Evolutionary conservation across 1,140 invertebrate species (phyloP), one percentile per base, ranked within the genome.

Genomic region (Monomorium pharaonis): DNA sequence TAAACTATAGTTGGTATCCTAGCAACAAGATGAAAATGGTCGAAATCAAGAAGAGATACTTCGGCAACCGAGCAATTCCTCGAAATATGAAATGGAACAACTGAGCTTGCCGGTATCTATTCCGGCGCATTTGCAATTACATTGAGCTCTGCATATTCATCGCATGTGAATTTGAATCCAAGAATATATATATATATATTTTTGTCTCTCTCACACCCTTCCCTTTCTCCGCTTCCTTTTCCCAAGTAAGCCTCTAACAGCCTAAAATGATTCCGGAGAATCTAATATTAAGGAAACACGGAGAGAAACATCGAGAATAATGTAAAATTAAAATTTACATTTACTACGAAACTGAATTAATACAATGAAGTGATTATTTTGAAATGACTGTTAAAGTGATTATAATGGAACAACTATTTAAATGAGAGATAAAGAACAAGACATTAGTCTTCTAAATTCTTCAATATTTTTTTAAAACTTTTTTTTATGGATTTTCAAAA

Each of bases 11-110:
- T 27, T 7, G 12, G 76, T 86, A 81, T 81, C 86, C 51, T 65
- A 74, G 86, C 75, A 86, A 80, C 84, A 86, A 86, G 85, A 81
- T 51, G 86, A 88, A 81, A 63, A 86, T 67, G 56, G 21, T 72
- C 30, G 47, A 47, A 85, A 56, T 60, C 63, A 67, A 58, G 30
- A 21, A 77, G 58, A 54, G 56, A 51, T 62, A 10, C 54, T 69
- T 21, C 14, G 30, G 69, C 49, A 42, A 24, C 14, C 12, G 21
- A 14, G 10, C 33, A 14, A 49, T 44, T 83, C 9, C 78, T 83
- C 78, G 78, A 83, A 83, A 83, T 83, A 83, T 83, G 78, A 83
- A 83, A 74, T 67, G n/a, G 51, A 60, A 49, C 37, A 80, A 72
- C 78, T 27, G 51, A 47, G 78, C 18, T 72, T 83, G 78, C 33